Evolutionary conservation across 2,113 vertebrate genomes (phyloP).

Genomic region (Lophochroa leadbeateri): DNA sequence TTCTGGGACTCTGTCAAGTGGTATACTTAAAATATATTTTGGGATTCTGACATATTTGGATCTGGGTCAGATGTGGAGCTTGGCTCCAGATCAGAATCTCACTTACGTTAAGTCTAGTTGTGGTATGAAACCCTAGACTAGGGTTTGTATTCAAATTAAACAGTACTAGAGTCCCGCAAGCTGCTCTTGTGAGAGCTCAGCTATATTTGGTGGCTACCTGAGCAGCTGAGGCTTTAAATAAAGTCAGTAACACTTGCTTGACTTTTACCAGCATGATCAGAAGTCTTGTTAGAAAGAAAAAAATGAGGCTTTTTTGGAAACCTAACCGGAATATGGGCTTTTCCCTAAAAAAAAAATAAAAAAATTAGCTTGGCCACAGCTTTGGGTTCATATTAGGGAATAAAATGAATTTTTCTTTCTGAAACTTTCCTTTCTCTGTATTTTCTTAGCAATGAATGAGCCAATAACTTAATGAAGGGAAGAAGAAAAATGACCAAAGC

Average conservation of each 20-base stretch:
- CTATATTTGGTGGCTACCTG: conserved; percentile 48
- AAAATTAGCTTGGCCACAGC: too few species aligned
- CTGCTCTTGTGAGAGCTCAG: neutral
- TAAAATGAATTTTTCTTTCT: neutral
- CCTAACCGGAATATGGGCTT: neutral
- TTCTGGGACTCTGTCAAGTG: neutral
- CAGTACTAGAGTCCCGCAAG: neutral
- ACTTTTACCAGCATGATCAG: neutral
- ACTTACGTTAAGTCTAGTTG: conserved; percentile 24
- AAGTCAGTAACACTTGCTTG: neutral
- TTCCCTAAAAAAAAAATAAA: neutral
- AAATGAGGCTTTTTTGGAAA: neutral
- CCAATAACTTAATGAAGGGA: neutral
- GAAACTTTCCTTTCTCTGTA: neutral
- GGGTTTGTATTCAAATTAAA: conserved; percentile 54
- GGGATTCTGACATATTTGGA: conserved; percentile 46
- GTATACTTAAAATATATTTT: conserved; percentile 6
- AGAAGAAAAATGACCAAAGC: neutral
- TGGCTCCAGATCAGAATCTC: conserved; percentile 47
- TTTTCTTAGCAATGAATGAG: neutral
- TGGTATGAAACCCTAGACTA: conserved; percentile 11
- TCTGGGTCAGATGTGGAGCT: conserved; percentile 32
- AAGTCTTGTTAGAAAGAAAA: neutral
- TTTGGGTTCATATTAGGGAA: neutral
- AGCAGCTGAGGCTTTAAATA: conserved; percentile 21